These are phyloP conservation scores for Castor canadensis DNA, from an alignment of 2,113 vertebrate genomes.

Conservation along the genomic window DNA sequence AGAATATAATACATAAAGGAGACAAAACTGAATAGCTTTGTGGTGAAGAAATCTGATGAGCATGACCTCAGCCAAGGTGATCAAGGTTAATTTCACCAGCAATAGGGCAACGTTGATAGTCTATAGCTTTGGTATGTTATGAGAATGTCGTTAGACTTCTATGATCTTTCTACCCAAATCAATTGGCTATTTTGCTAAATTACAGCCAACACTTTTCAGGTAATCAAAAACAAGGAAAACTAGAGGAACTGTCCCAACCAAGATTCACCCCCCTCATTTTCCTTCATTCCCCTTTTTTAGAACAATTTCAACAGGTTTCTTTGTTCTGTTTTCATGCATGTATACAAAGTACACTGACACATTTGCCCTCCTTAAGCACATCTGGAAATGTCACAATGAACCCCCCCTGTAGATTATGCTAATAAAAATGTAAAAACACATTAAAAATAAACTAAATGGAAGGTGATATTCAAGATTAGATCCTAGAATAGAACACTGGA, in stretches of 20 bases:
- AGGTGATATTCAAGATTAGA: neutral
- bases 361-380: no score
- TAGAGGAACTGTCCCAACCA: neutral
- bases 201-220: neutral
- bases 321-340: no score
- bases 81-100: neutral
- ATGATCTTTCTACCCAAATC: neutral
- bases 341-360: no score
- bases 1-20: neutral
- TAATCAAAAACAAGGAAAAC: neutral
- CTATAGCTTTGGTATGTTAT: neutral
- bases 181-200: neutral
- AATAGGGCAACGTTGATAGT: neutral
- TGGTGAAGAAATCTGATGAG: neutral
- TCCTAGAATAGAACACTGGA: neutral
- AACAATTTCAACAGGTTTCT: no score
- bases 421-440: neutral
- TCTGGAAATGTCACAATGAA: no score
- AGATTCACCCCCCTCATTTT: no score
- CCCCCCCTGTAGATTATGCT: no score
- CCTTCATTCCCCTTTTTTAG: no score
- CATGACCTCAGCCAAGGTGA: neutral
- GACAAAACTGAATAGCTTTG: neutral
- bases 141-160: neutral
- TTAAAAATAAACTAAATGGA: neutral